Evolutionary conservation across 2,888 invertebrate genomes (phyloP).

Genomic region (Heteromyza rotundicornis): DNA sequence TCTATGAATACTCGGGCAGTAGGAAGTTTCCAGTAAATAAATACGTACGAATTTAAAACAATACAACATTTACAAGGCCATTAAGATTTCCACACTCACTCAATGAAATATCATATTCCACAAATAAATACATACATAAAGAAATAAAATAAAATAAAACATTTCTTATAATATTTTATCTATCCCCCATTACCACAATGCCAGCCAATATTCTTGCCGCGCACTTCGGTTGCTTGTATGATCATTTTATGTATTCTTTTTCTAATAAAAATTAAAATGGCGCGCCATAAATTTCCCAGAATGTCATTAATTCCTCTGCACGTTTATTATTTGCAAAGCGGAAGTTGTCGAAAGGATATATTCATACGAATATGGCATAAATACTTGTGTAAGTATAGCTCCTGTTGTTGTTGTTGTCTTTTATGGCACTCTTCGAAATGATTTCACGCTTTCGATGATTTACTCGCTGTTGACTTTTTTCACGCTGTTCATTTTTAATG

Average conservation of each 20-base stretch:
- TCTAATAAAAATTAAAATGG: constrained; percentile 4
- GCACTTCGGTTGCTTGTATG: too few species aligned
- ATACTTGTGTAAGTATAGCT: background rate
- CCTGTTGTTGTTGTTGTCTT: background rate
- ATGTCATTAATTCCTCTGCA: constrained; percentile 43
- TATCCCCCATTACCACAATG: too few species aligned
- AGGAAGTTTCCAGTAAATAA: too few species aligned
- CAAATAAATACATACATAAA: too few species aligned
- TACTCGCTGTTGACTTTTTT: constrained; percentile 14
- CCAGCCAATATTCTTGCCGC: too few species aligned
- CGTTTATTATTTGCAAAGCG: background rate
- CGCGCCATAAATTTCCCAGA: constrained; percentile 40
- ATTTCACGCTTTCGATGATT: constrained; percentile 2
- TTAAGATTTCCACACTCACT: too few species aligned
- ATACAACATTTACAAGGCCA: too few species aligned
- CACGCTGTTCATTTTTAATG: constrained; percentile 47
- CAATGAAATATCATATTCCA: too few species aligned
- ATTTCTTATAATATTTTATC: too few species aligned
- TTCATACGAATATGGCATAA: background rate
- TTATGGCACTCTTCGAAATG: background rate
- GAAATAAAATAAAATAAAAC: too few species aligned
- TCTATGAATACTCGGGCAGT: too few species aligned
- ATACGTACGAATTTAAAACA: too few species aligned
- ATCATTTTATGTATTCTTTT: background rate
- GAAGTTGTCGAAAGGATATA: background rate